phyloP scores from a whole-genome alignment of 2,797 vertebrate genomes.

The Chloroceryle inda region DNA sequence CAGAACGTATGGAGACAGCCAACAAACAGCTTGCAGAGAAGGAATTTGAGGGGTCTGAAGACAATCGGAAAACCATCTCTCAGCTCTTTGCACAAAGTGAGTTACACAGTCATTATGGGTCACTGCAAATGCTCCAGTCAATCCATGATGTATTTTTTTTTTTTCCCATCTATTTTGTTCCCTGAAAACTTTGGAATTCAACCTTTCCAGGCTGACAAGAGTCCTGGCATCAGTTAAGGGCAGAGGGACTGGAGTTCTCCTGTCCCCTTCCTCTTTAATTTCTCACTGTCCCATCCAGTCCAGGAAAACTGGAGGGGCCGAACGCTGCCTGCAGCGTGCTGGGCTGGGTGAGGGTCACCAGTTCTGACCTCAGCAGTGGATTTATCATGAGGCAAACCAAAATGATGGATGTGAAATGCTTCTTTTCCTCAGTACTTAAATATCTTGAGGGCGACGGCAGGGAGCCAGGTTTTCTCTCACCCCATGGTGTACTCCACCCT shows the following conservation, averaged over 20 bases:
- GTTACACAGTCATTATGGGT: conserved; percentile 33
- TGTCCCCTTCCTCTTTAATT: conserved; percentile 5
- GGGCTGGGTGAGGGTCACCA: conserved; percentile 8
- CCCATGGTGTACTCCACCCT: conserved; percentile 62
- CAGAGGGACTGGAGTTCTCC: neutral
- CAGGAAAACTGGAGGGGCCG: neutral
- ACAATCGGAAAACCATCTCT: conserved; percentile 97
- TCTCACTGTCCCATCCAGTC: conserved; percentile 5
- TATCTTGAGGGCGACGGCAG: conserved; percentile 15
- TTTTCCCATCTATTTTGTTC: neutral
- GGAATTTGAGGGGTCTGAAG: conserved; percentile 95
- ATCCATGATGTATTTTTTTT: neutral
- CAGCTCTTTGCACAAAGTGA: conserved; percentile 95
- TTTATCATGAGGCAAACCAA: conserved; percentile 40
- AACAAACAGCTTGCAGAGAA: conserved; percentile 97
- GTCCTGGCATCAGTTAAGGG: neutral
- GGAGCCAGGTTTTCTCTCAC: conserved; percentile 66
- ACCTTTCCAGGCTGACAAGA: neutral
- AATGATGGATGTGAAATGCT: neutral
- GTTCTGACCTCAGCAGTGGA: neutral
- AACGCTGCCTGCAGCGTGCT: neutral
- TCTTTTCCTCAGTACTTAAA: conserved; percentile 46
- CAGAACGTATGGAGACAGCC: conserved; percentile 96
- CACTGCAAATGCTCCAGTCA: neutral
- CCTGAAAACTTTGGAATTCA: conserved; percentile 10